Evolutionary conservation across 2,888 invertebrate genomes (phyloP), one percentile per base, ranked within the genome.

Genomic region (Epistrophe eligans): DNA sequence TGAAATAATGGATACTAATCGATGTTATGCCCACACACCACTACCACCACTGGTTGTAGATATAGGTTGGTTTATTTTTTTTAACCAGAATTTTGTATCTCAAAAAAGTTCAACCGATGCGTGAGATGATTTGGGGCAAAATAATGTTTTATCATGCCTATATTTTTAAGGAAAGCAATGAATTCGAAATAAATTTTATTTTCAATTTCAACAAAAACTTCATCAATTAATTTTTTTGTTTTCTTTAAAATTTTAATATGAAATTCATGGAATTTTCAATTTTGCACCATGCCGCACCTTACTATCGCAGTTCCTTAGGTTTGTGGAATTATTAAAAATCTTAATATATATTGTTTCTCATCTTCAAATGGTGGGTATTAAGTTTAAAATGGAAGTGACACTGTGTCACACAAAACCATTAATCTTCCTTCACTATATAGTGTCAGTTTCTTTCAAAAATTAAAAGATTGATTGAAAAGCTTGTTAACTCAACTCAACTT

Each of bases 1-100:
- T 83, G 79, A 79, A 79, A 79, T 55, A 60, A 79, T 71, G 67
- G 67, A 50, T 67, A 52, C 67, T 67, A 79, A 74, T 83, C 62
- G 79, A 83, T 77, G 50, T 50, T 43, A 32, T 48, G 11, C 17
- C 67, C 60, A 50, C n/a, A 50, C 32, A 57, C 24, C 24, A 24
- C 24, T 24, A 24, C 24, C 24, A 24, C 24, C 24, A 24, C 32
- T 48, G 62, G 57, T 40, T 79, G 62, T 77, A 32, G 13, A 6
- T 50, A n/a, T n/a, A 6, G 2, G 32, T 19, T 67, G 24, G 0
- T 17, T 4, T 60, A 0, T 43, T 8, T 62, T 45, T 45, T 64
- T 4, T 45, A 67, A 17, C 4, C 10, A 38, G 38, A 52, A 28
- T 15, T 52, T 52, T 24, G 38, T 67, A n/a, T 67, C 8, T 38